phyloP scores from a whole-genome alignment of 2,888 invertebrate genomes.

The Agapostemon virescens region DNA sequence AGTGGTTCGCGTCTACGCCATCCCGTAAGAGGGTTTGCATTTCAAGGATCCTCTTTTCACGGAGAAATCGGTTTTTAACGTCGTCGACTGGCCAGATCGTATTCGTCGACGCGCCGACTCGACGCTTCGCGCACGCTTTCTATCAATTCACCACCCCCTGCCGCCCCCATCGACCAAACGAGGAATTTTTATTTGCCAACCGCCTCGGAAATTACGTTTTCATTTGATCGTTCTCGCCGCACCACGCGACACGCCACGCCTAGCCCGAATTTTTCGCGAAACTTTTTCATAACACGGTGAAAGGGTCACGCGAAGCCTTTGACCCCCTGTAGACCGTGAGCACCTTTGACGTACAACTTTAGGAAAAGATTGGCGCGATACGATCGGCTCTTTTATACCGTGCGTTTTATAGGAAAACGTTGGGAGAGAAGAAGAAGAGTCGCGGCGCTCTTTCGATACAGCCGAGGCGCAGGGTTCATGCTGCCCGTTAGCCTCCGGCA shows the following conservation, averaged over 20 bases:
- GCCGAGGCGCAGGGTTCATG: constrained; percentile 29
- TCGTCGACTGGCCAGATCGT: constrained; percentile 46
- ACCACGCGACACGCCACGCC: background rate
- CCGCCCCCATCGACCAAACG: background rate
- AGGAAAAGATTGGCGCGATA: constrained; percentile 44
- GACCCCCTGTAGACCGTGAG: background rate
- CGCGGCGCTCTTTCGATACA: constrained; percentile 29
- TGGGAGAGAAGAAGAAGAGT: background rate
- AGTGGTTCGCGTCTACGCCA: constrained; percentile 46
- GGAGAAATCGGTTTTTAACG: constrained; percentile 65
- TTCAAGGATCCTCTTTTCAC: constrained; percentile 60
- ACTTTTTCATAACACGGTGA: constrained; percentile 5
- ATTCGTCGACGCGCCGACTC: constrained; percentile 14
- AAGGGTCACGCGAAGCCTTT: constrained; percentile 9
- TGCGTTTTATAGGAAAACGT: constrained; percentile 50
- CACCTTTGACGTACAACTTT: constrained; percentile 46
- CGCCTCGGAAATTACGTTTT: constrained; percentile 30
- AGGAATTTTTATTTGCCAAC: background rate
- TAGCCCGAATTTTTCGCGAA: constrained; percentile 4
- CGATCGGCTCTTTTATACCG: constrained; percentile 57
- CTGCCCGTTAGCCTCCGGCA: constrained; percentile 36
- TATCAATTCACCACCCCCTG: too few relatives aligned
- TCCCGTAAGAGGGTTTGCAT: constrained; percentile 62
- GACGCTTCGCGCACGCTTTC: constrained; percentile 5
- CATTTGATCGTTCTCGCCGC: background rate